Base-by-base conservation (phyloP, 2,113 vertebrate genomes). In the Scatophagus argus region DNA sequence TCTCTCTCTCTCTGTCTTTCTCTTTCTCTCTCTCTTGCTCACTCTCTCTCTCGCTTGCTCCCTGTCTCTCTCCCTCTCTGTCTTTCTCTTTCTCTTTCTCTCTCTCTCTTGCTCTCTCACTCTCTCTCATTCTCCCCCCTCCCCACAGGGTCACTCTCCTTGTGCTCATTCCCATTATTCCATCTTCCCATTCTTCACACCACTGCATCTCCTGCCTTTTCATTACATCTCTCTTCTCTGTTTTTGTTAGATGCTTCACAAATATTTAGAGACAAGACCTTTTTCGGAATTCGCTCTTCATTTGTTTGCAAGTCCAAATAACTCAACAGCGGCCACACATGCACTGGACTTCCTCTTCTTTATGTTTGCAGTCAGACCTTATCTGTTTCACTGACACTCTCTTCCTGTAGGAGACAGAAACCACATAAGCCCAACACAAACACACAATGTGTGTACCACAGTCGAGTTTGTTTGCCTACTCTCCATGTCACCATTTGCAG, bases 321-420 rank as follows among this genome's bases (percentile, higher is more conserved):
- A 65, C 17, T 59, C 39, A 46, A 25, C 67, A 78, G 67, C 31
- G 87, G 67, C 41, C 63, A 65, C 43, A 25, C 60, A 19, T 25
- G 16, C 44, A 23, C 23, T 10, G 39, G 60, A 82, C 31, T 51
- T 74, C 74, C 58, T 86, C 70, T 72, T 81, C 25, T 47, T 27
- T 76, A 25, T 76, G 31, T 29, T 27, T 14, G 46, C 79, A 81
- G 77, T 76, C 82, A 79, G 64, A 65, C 83, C 83, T 88, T 90
- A 89, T 89, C 84, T 0, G 62, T 29, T 13, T 25, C n/a, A 27
- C 63, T 74, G 82, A 80, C 83, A 62, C 59, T 11, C 25, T 82
- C 86, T 89, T 92, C 88, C 91, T 91, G 88, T 63, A 4, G 83
- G 52, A 86, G 84, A 85, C 87, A 85, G 63, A 81, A 13, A 17